Percentiles rank a stretch among this genome's conserved stretches.
These are phyloP conservation scores for Montipora capricornis DNA, from an alignment of 64 coral and sea anemone species.

Conservation along the genomic window DNA sequence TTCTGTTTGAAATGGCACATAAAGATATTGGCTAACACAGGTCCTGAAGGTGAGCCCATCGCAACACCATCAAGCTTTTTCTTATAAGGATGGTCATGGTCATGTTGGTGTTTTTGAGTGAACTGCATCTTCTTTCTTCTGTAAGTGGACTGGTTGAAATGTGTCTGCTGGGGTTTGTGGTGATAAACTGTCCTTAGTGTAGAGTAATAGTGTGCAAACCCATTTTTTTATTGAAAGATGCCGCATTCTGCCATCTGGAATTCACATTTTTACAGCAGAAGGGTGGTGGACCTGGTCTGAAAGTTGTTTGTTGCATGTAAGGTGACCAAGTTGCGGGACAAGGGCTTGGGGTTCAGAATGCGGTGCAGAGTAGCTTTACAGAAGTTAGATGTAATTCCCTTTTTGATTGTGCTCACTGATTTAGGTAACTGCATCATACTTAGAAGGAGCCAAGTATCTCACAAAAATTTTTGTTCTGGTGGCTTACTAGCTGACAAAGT, in stretches of 20 bases:
- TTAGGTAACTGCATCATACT: constrained; percentile 50
- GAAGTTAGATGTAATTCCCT: not conserved
- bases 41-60: too few relatives aligned
- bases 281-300: not conserved
- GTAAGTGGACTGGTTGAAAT: not conserved
- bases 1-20: too few relatives aligned
- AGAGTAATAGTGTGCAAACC: constrained; percentile 1
- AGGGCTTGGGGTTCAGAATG: not conserved
- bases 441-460: constrained; percentile 27
- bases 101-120: not conserved
- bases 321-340: not conserved
- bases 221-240: not conserved
- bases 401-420: not conserved
- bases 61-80: not conserved
- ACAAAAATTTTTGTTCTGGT: not conserved
- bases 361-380: too few relatives aligned
- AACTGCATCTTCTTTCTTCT: not conserved
- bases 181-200: not conserved
- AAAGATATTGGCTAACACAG: too few relatives aligned
- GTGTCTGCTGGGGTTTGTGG: constrained; percentile 12
- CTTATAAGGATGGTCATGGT: not conserved
- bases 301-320: not conserved
- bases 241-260: constrained; percentile 4
- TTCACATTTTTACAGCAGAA: constrained; percentile 19
- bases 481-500: not conserved